These are phyloP conservation scores for Pseudopipra pipra DNA, from an alignment of 2,113 vertebrate species.

Conservation along the genomic window DNA sequence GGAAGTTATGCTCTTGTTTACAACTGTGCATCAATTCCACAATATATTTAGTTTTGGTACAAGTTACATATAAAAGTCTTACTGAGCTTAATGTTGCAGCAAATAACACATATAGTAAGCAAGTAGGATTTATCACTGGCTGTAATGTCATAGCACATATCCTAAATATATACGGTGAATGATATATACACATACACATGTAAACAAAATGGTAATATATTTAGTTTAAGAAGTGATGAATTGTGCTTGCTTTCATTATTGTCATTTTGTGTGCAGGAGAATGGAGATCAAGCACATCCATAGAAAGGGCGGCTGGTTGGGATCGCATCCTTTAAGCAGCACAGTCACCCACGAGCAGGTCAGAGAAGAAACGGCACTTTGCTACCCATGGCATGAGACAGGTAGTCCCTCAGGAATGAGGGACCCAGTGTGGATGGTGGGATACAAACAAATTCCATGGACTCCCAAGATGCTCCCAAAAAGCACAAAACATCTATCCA, in stretches of 20 bases:
- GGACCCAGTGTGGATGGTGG: neutral
- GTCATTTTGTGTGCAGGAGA: conserved; percentile 42
- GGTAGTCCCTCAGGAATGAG: neutral
- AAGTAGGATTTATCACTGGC: conserved; percentile 65
- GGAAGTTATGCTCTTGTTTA: conserved; percentile 58
- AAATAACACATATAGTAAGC: conserved; percentile 67
- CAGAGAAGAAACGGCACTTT: conserved; percentile 3
- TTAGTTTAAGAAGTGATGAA: conserved; percentile 63
- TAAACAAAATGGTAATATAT: conserved; percentile 58
- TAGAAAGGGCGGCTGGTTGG: neutral
- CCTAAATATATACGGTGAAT: conserved; percentile 26
- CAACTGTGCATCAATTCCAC: conserved; percentile 57
- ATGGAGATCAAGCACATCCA: conserved; percentile 24
- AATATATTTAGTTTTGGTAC: conserved; percentile 63
- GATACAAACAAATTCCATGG: neutral
- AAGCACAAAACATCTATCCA: neutral
- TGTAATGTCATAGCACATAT: conserved; percentile 17
- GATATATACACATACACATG: conserved; percentile 20
- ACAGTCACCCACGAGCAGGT: neutral
- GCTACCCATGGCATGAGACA: fast-evolving
- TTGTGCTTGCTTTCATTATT: conserved; percentile 61
- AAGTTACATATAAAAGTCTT: conserved; percentile 65
- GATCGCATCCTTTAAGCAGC: neutral
- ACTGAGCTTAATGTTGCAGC: conserved; percentile 66
- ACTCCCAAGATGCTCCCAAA: neutral